Evolutionary conservation across 2,888 invertebrate species (phyloP), one percentile per base, ranked within the genome.

Genomic region (Biston betularia): DNA sequence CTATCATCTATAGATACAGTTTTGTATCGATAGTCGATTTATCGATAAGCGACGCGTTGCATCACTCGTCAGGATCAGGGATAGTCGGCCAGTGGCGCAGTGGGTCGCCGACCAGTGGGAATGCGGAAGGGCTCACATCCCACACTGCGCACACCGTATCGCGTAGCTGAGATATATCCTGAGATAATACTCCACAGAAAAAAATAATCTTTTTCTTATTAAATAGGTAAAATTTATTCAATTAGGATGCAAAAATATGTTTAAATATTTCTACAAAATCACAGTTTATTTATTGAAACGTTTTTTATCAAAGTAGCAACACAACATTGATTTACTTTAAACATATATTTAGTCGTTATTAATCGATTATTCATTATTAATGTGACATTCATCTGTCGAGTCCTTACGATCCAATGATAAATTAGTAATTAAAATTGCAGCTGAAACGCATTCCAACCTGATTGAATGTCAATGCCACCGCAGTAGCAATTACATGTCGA

Each of bases 31-130:
- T 35, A 14, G 40, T 52, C 11, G 12, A 10, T 42, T 24, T 42
- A 42, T 54, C 54, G 54, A 54, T 54, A 15, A 42, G 7, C 9
- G 42, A 11, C 4, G 12, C 42, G 54, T 46, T 34, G 40, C 64
- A 68, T 55, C 88, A 82, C 89, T 80, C 79, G 75, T 58, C 88
- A 92, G 92, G 92, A 93, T 91, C 90, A 92, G 90, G 91, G 89
- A 89, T 89, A 91, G 81, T 87, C 89, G 92, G 93, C 82, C 92
- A 93, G 82, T 93, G 80, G 93, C 90, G 82, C 92, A 93, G 84
- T 93, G 87, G 92, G 93, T 91, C 92, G 92, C 83, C 87, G 89
- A 85, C 88, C 89, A 86, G 74, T 73, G 74, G 93, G 93, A 91
- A 92, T 92, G 92, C 92, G 92, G 92, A 93, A 93, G 89, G 82